Evolutionary conservation across 2,888 invertebrate species (phyloP), one percentile per base, ranked within the genome.

Genomic region (Heliconius ethilla): DNA sequence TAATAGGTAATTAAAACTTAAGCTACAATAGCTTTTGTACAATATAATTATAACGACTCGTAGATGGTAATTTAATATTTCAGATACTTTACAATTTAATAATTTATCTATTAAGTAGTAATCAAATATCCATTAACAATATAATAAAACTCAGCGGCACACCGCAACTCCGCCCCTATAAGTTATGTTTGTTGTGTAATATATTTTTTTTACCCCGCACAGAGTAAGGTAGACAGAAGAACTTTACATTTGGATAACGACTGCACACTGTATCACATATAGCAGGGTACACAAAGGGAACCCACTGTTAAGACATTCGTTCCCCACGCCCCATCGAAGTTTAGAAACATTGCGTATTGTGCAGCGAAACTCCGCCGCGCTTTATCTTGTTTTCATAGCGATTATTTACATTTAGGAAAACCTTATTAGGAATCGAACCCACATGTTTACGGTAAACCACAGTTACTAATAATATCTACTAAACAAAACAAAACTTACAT

Each of bases 401-500:
- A 7, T 33, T 40, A 40, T 40, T 40, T 40, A 40, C 11, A 40
- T 40, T 11, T n/a, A n/a, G n/a, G n/a, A n/a, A n/a, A n/a, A n/a
- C 51, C 7, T 18, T 3, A 18, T 51, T 2, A 18, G 18, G 45
- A 51, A 51, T 18, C 18, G 45, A 51, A 51, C 45, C 45, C 45
- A 18, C 18, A 15, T 4, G 3, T 45, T 45, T 13, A 45, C 13
- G 45, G 45, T 45, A 45, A 13, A 45, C 45, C 15, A 18, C 15
- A 45, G 18, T 18, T 18, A 51, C 18, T 7, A 22, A 18, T 51
- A 18, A 51, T 51, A 51, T 18, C 1, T 69, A 69, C 25, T 15
- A 15, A 40, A 29, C 27, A 27, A 25, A 37, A n/a, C n/a, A 33
- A 33, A 33, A 89, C 95, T 95, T 90, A 97, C 97, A 84, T 94